Evolutionary conservation across 2,888 invertebrate genomes (phyloP), one percentile per base, ranked within the genome.

Genomic region (Rhagophthalmus giganteus): DNA sequence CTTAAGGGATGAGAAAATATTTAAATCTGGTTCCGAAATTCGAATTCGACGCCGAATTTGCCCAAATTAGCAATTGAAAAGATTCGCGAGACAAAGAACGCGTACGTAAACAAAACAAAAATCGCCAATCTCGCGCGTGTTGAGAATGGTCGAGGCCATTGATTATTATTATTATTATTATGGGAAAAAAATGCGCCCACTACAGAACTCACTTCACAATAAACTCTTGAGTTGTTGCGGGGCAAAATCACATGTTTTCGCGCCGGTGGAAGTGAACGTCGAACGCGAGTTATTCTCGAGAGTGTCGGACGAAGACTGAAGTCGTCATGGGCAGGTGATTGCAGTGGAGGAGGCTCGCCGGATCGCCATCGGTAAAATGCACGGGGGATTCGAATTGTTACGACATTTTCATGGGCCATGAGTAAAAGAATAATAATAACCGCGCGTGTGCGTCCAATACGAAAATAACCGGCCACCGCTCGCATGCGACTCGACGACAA

Each of bases 231-330:
- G 7, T 5, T 3, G 7, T 5, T 5, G 7, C 3, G 20, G 7
- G 7, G 7, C 7, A 20, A 7, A 5, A 34, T 42, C 45, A 37
- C 45, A 20, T 45, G 35, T 13, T 24, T n/a, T 16, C 11, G 13
- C 27, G 30, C 35, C 24, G 15, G 14, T 20, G 10, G 27, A 44
- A 33, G 50, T 44, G 50, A 45, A 45, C 15, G 51, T 34, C 26
- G 30, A n/a, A 20, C 28, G 25, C 49, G 24, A 42, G 30, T 31
- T 46, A 44, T 46, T 51, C 39, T 51, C 46, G 16, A 51, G 51
- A 30, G 39, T 46, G 34, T 24, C 13, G 40, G 51, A 20, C 24
- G 45, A 45, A 40, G 51, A 51, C 51, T 51, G 51, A 49, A 47
- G 40, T n/a, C n/a, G n/a, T n/a, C n/a, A n/a, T 35, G 34, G 11